Conservation (phyloP, 2,113 vertebrate species). For the Hydropotes inermis region DNA sequence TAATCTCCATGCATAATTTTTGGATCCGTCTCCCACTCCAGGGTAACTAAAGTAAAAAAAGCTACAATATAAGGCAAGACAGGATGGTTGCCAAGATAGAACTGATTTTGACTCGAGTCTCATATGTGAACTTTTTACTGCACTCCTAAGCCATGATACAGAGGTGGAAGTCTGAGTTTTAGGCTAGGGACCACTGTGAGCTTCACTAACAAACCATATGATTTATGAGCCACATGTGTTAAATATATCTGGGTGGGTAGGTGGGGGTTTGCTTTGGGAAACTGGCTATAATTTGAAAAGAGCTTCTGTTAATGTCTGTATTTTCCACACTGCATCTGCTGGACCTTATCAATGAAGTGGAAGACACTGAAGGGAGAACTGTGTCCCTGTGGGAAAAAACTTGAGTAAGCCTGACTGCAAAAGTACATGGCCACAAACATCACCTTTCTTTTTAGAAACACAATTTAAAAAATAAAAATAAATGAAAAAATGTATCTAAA, state of each 20-base stretch:
- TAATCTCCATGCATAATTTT: rapidly evolving
- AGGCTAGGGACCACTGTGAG: background rate
- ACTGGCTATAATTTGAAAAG: conserved; percentile 22
- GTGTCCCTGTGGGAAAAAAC: background rate
- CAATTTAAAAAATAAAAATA: background rate
- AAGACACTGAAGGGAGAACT: background rate
- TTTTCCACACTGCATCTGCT: conserved; percentile 2
- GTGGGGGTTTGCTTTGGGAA: background rate
- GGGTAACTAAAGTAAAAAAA: background rate
- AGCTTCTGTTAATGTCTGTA: background rate
- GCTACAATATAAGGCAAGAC: background rate
- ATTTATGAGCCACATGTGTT: conserved; percentile 15
- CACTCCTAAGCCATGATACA: background rate
- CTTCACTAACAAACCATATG: conserved; percentile 41
- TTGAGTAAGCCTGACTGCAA: background rate
- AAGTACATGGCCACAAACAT: background rate
- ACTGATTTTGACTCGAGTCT: background rate
- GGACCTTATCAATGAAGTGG: background rate
- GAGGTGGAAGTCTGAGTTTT: background rate
- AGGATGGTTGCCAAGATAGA: background rate
- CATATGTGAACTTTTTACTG: background rate
- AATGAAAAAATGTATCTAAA: too few species aligned
- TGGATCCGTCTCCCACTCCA: background rate
- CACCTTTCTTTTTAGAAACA: conserved; percentile 3
- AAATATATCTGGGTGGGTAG: background rate